These are phyloP conservation scores for Centropristis striata DNA, from an alignment of 2,113 vertebrate genomes.

Conservation along the genomic window DNA sequence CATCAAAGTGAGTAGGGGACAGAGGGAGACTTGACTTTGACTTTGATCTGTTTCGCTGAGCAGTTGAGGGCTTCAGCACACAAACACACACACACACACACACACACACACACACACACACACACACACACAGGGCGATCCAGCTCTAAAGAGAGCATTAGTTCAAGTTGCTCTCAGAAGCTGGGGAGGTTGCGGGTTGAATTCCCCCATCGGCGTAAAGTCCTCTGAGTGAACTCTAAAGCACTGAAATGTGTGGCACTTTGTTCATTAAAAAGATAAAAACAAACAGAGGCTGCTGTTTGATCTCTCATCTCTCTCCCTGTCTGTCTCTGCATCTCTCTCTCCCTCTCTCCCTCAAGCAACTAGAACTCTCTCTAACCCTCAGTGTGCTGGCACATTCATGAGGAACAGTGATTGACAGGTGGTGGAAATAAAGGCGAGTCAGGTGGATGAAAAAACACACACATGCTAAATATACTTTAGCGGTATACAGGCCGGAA, in stretches of 20 bases:
- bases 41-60: constrained; percentile 60
- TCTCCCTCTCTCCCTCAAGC: not conserved
- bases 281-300: constrained; percentile 57
- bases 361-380: not conserved
- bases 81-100: constrained; percentile 3
- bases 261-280: constrained; percentile 65
- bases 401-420: constrained; percentile 33
- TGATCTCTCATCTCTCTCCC: constrained; percentile 45
- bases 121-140: not conserved
- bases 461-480: not conserved
- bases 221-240: constrained; percentile 58
- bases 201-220: constrained; percentile 17
- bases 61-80: constrained; percentile 6
- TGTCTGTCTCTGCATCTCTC: constrained; percentile 15
- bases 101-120: constrained; percentile 7
- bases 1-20: constrained; percentile 62
- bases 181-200: constrained; percentile 39
- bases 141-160: constrained; percentile 14
- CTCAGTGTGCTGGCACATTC: constrained; percentile 19
- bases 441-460: not conserved
- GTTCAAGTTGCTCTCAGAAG: constrained; percentile 26
- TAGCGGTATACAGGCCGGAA: not conserved
- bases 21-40: constrained; percentile 62
- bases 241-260: constrained; percentile 26
- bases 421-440: not conserved